phyloP scores from a whole-genome alignment of 2,888 invertebrate species.

The Tetranychus piercei region DNA sequence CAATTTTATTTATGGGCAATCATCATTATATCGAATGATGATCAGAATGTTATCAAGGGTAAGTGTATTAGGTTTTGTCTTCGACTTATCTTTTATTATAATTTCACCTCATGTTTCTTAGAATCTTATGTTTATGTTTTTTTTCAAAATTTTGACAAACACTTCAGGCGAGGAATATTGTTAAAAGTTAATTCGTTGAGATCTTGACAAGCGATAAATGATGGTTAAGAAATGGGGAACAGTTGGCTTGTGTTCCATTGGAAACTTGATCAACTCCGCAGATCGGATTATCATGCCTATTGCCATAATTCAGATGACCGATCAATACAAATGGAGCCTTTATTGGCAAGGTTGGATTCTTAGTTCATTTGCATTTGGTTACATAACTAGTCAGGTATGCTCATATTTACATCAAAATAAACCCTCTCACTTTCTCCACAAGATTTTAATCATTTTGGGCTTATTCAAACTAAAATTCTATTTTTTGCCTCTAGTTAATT shows the following conservation, averaged over 20 bases:
- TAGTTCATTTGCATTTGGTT: constrained; percentile 55
- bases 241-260: constrained; percentile 47
- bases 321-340: constrained; percentile 49
- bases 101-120: too few relatives aligned
- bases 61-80: too few relatives aligned
- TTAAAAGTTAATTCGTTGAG: too few relatives aligned
- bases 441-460: too few relatives aligned
- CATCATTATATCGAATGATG: too few relatives aligned
- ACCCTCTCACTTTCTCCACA: background rate
- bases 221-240: constrained; percentile 7
- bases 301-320: constrained; percentile 53
- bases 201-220: background rate
- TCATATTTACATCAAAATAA: background rate
- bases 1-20: too few relatives aligned
- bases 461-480: too few relatives aligned
- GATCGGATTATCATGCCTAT: constrained; percentile 59
- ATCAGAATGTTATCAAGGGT: too few relatives aligned
- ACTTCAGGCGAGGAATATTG: too few relatives aligned
- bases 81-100: too few relatives aligned
- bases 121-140: too few relatives aligned
- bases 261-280: constrained; percentile 57
- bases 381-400: constrained; percentile 51
- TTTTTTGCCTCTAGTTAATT: constrained; percentile 36
- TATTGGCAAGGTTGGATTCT: constrained; percentile 55
- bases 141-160: too few relatives aligned